These are phyloP conservation scores for Caenorhabditis briggsae DNA, from an alignment of 1,140 invertebrate genomes.

Conservation along the genomic window DNA sequence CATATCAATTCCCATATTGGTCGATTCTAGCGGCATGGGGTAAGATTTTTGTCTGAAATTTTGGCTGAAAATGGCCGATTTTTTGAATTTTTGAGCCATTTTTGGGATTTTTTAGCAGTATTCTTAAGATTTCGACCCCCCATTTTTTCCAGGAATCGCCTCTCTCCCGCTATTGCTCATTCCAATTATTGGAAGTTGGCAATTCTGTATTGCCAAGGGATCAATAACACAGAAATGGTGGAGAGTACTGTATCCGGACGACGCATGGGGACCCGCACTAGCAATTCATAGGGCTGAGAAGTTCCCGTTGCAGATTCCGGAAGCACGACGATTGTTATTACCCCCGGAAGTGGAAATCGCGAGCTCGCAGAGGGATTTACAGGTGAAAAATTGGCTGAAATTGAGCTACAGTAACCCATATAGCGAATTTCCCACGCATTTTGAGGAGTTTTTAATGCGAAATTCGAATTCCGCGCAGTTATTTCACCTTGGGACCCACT, in stretches of 20 bases:
- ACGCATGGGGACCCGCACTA: slow-evolving; percentile 77
- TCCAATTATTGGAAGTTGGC: slow-evolving; percentile 64
- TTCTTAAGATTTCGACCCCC: too few relatives aligned
- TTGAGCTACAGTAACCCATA: not conserved
- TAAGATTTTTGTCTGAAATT: too few relatives aligned
- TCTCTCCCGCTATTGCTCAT: slow-evolving; percentile 70
- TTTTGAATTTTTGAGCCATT: too few relatives aligned
- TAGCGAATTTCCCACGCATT: not conserved
- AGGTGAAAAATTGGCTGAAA: too few relatives aligned
- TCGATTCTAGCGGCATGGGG: slow-evolving; percentile 73
- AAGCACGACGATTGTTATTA: slow-evolving; percentile 72
- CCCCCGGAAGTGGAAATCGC: slow-evolving; percentile 62
- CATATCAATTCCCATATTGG: slow-evolving; percentile 73
- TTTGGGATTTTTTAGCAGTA: too few relatives aligned
- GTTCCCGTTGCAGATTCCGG: slow-evolving; percentile 77
- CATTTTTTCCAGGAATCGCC: slow-evolving; percentile 64
- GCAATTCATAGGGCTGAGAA: slow-evolving; percentile 75
- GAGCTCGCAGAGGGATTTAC: slow-evolving; percentile 31
- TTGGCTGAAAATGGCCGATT: too few relatives aligned
- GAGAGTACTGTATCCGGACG: slow-evolving; percentile 73
- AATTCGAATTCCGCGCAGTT: not conserved
- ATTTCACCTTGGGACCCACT: too few relatives aligned
- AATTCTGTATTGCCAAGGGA: slow-evolving; percentile 69
- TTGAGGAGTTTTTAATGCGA: not conserved
- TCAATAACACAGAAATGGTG: slow-evolving; percentile 67